Base-by-base conservation (phyloP, 2,113 vertebrate species). In the Cercocebus atys region DNA sequence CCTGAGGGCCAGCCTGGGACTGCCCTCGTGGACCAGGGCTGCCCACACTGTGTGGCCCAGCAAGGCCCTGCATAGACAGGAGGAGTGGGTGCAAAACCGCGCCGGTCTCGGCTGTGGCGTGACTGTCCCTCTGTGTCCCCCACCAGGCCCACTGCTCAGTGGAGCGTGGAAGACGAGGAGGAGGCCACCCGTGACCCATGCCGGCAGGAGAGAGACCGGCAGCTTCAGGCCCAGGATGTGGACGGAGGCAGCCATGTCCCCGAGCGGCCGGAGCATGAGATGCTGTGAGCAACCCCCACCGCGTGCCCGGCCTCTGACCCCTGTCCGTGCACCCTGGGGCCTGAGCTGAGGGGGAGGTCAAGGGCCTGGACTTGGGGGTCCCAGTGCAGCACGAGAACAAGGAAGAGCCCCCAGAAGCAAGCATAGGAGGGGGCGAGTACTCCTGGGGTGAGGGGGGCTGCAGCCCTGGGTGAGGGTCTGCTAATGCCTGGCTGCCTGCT, bases 151-250 rank as follows among this genome's bases (percentile, higher is more conserved):
- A 99, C 99, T 40, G 98, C 99, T 0, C 99, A 99, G 97, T 98
- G 99, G 97, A 99, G 99, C 0, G 98, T 99, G 97, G 99, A 99
- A 83, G 99, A 99, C 0, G 99, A 99, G 82, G 99, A 99, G 93
- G 99, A 99, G 97, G 98, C 98, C 0, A 99, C 99, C 0, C 93
- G 98, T 13, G 99, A 99, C 94, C 98, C 96, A 4, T 98, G 99
- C 22, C 98, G 98, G 79, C 97, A 98, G 84, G 98, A 99, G 83
- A 98, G 99, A 66, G 99, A 99, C 50, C 97, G 98, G 66, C 98
- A 98, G 70, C 97, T 97, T n/a, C 96, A 68, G 76, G 96, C 88
- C 79, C 97, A 97, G 94, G 97, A 98, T 2, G 97, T 98, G 25
- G 98, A 98, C 2, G 94, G 95, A 6, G 93, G 94, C 5, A 87